Evolutionary conservation across 2,888 invertebrate genomes (phyloP), one percentile per base, ranked within the genome.

Genomic region (Agapostemon virescens): DNA sequence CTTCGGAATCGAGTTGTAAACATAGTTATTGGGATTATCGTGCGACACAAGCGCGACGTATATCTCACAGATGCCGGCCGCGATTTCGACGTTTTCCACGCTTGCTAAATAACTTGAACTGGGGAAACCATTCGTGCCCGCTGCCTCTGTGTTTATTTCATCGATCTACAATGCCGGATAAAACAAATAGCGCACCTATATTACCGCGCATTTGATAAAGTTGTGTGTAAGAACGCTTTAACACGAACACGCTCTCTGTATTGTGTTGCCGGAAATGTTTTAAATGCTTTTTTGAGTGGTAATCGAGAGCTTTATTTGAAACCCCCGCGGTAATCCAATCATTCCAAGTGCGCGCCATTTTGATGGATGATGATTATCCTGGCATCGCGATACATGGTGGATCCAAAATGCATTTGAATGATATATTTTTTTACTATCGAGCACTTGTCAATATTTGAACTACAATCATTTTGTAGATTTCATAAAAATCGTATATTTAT

Each of bases 1-100:
- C 23, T 23, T 23, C 15, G 23, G 70, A 45, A 38, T 68, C 61
- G 38, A 36, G 23, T 55, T 70, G 69, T 74, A 73, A 78, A 78
- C 55, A 52, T 36, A 74, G 55, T 67, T 74, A 74, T 15, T 73
- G 74, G 23, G 67, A 74, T 81, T 71, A 70, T 67, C 69, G 42
- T 52, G 66, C 66, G 42, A 42, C 66, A 42, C 66, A 42, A 36
- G 23, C 26, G 64, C 66, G 30, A 23, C 40, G 45, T n/a, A 49
- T 66, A 26, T 45, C 49, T 52, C 52, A 23, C 52, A 52, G 52
- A 52, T 58, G 58, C 26, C 26, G 58, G 58, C 30, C 20, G 17
- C 58, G 58, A 58, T 58, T 58, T 36, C 45, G 40, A 33, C 61
- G 55, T 30, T 58, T 58, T 58, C 58, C 30, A 17, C 58, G 30